phyloP scores from a whole-genome alignment of 2,113 vertebrate genomes.

The Ginglymostoma cirratum region DNA sequence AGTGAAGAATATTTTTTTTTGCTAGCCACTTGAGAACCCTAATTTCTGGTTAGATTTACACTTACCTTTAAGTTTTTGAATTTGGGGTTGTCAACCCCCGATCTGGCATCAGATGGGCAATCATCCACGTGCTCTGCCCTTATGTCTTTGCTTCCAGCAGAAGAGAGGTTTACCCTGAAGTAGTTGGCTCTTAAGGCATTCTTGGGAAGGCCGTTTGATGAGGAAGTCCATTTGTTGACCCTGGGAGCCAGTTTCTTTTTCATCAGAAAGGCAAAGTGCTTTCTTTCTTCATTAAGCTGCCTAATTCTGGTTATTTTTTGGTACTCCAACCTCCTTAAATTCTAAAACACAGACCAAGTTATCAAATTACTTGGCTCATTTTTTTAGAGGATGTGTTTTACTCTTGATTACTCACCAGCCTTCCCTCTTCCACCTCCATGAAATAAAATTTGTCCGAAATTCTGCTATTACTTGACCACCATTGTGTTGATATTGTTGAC shows the following conservation, averaged over 20 bases:
- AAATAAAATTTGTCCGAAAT: neutral
- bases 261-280: slow-evolving; percentile 42
- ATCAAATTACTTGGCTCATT: neutral
- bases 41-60: neutral
- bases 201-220: neutral
- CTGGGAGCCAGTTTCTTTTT: slow-evolving; percentile 38
- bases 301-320: slow-evolving; percentile 40
- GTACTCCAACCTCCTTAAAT: slow-evolving; percentile 41
- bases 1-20: neutral
- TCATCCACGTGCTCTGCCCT: neutral
- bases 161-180: slow-evolving; percentile 12
- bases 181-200: neutral
- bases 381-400: neutral
- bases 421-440: neutral
- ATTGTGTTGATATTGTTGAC: neutral
- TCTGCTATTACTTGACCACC: neutral
- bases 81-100: neutral
- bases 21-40: neutral
- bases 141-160: slow-evolving; percentile 1
- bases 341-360: slow-evolving; percentile 29
- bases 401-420: neutral
- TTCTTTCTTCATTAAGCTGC: slow-evolving; percentile 44
- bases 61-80: slow-evolving; percentile 31
- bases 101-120: neutral
- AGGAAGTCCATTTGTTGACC: neutral